A percentile compares a stretch with the other conserved stretches of the same genome.
These are phyloP conservation scores for Darwinula stevensoni DNA, from an alignment of 2,888 invertebrate genomes.

Conservation along the genomic window DNA sequence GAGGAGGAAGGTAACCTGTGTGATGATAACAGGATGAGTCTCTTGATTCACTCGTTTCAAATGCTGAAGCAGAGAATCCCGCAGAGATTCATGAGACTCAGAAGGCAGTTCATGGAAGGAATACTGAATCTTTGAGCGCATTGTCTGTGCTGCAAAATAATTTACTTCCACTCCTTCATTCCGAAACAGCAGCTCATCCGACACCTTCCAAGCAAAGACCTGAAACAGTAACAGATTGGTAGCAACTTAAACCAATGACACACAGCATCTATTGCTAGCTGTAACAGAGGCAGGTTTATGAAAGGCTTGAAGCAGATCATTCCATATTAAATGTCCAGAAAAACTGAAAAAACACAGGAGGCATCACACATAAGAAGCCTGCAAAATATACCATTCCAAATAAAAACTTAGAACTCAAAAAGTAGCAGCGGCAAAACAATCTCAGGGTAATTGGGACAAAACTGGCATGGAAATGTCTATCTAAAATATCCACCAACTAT, in stretches of 20 bases:
- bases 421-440: no score
- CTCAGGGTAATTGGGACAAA: no score
- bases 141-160: conserved; percentile 94
- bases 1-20: conserved; percentile 25
- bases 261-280: neutral
- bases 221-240: conserved; percentile 20
- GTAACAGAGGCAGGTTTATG: no score
- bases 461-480: no score
- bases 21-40: conserved; percentile 54
- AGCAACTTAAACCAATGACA: neutral
- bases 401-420: no score
- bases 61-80: conserved; percentile 70
- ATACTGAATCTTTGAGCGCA: conserved; percentile 70
- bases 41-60: conserved; percentile 45
- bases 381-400: no score
- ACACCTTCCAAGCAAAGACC: conserved; percentile 90
- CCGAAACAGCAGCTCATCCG: conserved; percentile 68
- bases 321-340: neutral
- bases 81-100: conserved; percentile 48
- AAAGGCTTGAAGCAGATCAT: no score
- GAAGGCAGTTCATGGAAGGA: conserved; percentile 69
- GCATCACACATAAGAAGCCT: no score
- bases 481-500: no score
- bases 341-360: conserved; percentile 7
- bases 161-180: conserved; percentile 69